Conservation (phyloP, 2,888 invertebrate species). For the Gisinianus flammeolus region DNA sequence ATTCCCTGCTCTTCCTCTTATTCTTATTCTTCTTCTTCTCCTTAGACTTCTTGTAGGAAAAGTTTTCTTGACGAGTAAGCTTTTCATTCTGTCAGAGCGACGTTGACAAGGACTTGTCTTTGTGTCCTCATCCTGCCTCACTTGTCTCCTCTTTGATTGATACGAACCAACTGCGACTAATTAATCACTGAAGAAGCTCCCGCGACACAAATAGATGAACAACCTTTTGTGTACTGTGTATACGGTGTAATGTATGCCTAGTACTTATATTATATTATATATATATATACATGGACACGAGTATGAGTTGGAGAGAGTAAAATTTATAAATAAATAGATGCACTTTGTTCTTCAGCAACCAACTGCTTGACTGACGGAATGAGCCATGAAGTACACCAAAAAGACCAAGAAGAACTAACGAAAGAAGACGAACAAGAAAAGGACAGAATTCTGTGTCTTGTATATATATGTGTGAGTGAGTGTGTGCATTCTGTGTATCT, state of each 20-base stretch:
- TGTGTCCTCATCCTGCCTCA: constrained; percentile 36
- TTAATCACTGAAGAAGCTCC: constrained; percentile 37
- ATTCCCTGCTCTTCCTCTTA: background rate
- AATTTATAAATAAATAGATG: constrained; percentile 35
- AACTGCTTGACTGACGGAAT: constrained; percentile 24
- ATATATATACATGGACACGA: background rate
- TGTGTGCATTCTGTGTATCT: no score
- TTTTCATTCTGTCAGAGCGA: constrained; percentile 37
- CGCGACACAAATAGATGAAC: constrained; percentile 39
- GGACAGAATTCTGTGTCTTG: background rate
- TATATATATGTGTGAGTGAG: background rate
- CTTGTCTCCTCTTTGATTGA: constrained; percentile 40
- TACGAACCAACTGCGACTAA: constrained; percentile 44
- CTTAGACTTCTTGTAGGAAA: background rate
- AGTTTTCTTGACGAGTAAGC: constrained; percentile 12
- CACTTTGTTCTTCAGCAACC: constrained; percentile 31
- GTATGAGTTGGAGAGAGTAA: background rate
- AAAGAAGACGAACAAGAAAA: background rate
- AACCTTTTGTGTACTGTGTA: background rate
- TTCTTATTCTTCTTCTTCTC: background rate
- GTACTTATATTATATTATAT: background rate
- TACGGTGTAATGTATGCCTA: background rate
- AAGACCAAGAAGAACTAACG: background rate
- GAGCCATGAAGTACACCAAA: constrained; percentile 22
- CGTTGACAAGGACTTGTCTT: constrained; percentile 44